Percentiles rank a stretch among this genome's conserved stretches.
These are phyloP conservation scores for Lysandra coridon DNA, from an alignment of 2,888 invertebrate species.

Conservation along the genomic window DNA sequence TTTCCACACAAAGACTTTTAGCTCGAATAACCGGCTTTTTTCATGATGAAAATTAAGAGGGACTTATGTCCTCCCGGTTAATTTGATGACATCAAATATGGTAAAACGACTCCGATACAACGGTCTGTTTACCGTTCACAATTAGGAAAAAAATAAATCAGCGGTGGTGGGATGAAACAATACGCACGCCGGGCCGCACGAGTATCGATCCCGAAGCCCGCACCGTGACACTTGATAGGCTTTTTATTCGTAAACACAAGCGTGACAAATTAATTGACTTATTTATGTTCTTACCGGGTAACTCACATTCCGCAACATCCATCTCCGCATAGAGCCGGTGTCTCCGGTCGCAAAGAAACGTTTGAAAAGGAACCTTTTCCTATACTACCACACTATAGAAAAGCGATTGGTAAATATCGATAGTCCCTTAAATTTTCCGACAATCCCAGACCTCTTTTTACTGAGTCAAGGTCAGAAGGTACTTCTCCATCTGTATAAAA, in stretches of 20 bases:
- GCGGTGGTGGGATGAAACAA: not conserved
- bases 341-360: not conserved
- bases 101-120: not conserved
- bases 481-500: too few relatives aligned
- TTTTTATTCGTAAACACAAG: conserved; percentile 8
- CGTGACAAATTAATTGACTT: conserved; percentile 7
- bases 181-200: not conserved
- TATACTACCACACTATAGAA: not conserved
- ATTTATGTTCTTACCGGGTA: not conserved
- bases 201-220: conserved; percentile 20
- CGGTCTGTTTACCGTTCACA: not conserved
- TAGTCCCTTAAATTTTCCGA: not conserved
- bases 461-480: not conserved
- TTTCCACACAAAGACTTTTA: not conserved
- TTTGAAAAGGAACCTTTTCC: not conserved
- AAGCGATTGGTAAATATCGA: not conserved
- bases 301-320: not conserved
- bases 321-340: not conserved
- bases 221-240: conserved; percentile 16
- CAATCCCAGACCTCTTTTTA: not conserved
- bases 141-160: conserved; percentile 1
- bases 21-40: not conserved
- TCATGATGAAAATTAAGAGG: not conserved
- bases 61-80: not conserved
- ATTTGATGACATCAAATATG: not conserved